phyloP scores from a whole-genome alignment of 1,140 invertebrate species.

The Camponotus floridanus region DNA sequence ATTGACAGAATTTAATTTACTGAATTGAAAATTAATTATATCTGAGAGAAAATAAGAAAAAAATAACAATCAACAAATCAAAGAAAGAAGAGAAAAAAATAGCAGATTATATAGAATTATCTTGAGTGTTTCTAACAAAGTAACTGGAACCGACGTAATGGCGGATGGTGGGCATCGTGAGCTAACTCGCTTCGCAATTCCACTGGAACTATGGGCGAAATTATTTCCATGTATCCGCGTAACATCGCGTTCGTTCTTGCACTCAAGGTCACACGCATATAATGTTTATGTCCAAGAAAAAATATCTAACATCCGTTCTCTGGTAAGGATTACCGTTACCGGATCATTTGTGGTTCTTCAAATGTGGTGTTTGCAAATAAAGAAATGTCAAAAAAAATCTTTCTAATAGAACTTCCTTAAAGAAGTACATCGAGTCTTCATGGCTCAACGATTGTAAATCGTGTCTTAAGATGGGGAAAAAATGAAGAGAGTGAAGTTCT shows the following conservation, averaged over 20 bases:
- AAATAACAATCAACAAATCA: no score
- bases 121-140: slow-evolving; percentile 3
- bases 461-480: background rate
- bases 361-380: background rate
- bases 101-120: no score
- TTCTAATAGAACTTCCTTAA: no score
- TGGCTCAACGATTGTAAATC: slow-evolving; percentile 38
- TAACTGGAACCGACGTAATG: slow-evolving; percentile 6
- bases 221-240: slow-evolving; percentile 43
- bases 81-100: background rate
- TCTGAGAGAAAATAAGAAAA: background rate
- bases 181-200: slow-evolving; percentile 32
- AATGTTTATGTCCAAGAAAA: slow-evolving; percentile 5
- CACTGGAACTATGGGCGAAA: slow-evolving; percentile 37
- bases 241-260: slow-evolving; percentile 32
- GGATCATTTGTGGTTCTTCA: slow-evolving; percentile 28
- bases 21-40: background rate
- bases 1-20: background rate
- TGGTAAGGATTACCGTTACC: slow-evolving; percentile 42
- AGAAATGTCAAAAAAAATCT: background rate
- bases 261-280: slow-evolving; percentile 24
- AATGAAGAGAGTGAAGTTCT: background rate
- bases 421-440: background rate
- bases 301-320: slow-evolving; percentile 40
- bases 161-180: background rate